Evolutionary conservation across 2,113 vertebrate genomes (phyloP).

Genomic region (Catagonus wagneri): DNA sequence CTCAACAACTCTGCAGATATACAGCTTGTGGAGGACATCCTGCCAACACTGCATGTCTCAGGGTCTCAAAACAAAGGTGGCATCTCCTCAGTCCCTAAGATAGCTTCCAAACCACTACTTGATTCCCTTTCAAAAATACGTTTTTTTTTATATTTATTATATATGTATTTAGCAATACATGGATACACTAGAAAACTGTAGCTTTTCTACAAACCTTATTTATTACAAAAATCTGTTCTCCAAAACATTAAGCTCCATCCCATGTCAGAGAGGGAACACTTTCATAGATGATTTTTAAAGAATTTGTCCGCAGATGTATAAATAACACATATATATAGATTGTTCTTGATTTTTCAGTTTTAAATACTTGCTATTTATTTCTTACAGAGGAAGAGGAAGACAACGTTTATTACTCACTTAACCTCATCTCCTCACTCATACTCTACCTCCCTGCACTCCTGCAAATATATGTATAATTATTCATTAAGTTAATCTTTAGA

Average conservation of each 20-base stretch:
- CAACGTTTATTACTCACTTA: background rate
- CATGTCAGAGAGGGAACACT: background rate
- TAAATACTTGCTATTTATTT: background rate
- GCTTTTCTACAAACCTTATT: background rate
- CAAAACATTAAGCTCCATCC: background rate
- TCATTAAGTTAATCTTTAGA: background rate
- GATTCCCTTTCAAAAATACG: background rate
- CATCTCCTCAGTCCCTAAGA: background rate
- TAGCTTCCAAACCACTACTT: background rate
- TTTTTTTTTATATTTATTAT: background rate
- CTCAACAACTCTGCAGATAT: background rate
- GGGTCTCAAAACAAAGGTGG: background rate
- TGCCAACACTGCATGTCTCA: fast-evolving
- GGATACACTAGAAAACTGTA: background rate
- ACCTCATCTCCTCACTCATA: background rate
- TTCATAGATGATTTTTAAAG: background rate
- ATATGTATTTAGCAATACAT: background rate
- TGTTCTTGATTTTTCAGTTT: background rate
- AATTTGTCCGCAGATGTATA: background rate
- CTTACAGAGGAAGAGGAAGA: background rate
- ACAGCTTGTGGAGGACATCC: fast-evolving
- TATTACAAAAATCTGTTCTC: background rate
- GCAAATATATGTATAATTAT: background rate
- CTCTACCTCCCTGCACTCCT: background rate
- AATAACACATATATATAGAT: background rate